These are phyloP conservation scores for Drosophila orena DNA, from an alignment of 1,140 invertebrate genomes.

Conservation along the genomic window DNA sequence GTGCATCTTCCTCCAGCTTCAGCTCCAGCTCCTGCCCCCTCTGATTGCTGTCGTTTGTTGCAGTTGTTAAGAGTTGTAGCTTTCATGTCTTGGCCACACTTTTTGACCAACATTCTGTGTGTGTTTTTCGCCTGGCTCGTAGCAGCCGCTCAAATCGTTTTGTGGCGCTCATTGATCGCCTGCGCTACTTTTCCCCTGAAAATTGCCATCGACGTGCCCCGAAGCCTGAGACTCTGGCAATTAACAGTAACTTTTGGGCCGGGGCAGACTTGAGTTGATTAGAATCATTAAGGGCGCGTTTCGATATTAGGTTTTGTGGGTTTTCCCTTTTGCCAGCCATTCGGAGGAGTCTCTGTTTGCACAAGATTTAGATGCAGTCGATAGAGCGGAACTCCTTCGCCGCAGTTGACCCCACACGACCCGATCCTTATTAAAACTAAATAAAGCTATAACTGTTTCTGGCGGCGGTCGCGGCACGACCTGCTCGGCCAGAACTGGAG, in stretches of 20 bases:
- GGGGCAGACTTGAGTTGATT: constrained; percentile 64
- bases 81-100: constrained; percentile 84
- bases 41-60: constrained; percentile 81
- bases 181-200: constrained; percentile 74
- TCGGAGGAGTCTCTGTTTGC: constrained; percentile 20
- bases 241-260: constrained; percentile 70
- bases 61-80: constrained; percentile 83
- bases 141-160: constrained; percentile 54
- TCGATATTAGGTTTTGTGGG: constrained; percentile 47
- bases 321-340: neutral
- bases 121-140: constrained; percentile 48
- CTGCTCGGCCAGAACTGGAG: constrained; percentile 38
- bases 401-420: constrained; percentile 59
- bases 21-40: neutral
- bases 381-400: constrained; percentile 32
- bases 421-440: constrained; percentile 78
- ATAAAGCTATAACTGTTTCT: constrained; percentile 78
- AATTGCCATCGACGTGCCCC: constrained; percentile 73
- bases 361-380: constrained; percentile 37
- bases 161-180: constrained; percentile 70
- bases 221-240: constrained; percentile 57
- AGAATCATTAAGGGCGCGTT: constrained; percentile 80
- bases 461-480: constrained; percentile 54
- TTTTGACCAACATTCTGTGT: constrained; percentile 82
- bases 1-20: constrained; percentile 24